These are phyloP conservation scores for Lepidiolamprologus cunningtoni DNA, from an alignment of 2,113 vertebrate genomes.

Conservation along the genomic window DNA sequence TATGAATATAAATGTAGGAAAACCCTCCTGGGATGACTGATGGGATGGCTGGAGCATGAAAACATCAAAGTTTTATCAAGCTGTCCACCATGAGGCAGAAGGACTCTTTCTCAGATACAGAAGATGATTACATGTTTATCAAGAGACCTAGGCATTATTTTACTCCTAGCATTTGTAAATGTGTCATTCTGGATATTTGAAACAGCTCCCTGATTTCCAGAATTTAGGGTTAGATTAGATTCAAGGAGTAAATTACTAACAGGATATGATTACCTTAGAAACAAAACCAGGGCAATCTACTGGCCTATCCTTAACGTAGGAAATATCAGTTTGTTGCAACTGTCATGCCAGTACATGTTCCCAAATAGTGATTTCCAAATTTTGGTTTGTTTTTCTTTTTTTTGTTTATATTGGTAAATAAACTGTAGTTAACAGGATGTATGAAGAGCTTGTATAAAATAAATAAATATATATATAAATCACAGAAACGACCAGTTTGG, in stretches of 20 bases:
- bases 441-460: not conserved
- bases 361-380: not conserved
- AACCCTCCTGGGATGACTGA: conserved; percentile 34
- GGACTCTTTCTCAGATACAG: not conserved
- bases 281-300: not conserved
- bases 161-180: not conserved
- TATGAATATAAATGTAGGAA: conserved; percentile 5
- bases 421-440: not conserved
- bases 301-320: not conserved
- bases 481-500: rapidly evolving
- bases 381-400: not conserved
- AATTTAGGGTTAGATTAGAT: not conserved
- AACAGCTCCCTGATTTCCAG: not conserved
- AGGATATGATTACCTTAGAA: not conserved
- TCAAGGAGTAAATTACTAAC: not conserved
- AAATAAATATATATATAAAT: not conserved
- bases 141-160: not conserved
- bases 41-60: conserved; percentile 35
- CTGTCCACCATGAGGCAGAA: not conserved
- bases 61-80: conserved; percentile 49
- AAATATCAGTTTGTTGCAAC: not conserved
- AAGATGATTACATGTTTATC: not conserved
- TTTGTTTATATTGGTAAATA: not conserved
- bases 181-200: not conserved
- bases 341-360: not conserved